Evolutionary conservation across 2,113 vertebrate genomes (phyloP), one percentile per base, ranked within the genome.

Genomic region (Gavialis gangeticus): DNA sequence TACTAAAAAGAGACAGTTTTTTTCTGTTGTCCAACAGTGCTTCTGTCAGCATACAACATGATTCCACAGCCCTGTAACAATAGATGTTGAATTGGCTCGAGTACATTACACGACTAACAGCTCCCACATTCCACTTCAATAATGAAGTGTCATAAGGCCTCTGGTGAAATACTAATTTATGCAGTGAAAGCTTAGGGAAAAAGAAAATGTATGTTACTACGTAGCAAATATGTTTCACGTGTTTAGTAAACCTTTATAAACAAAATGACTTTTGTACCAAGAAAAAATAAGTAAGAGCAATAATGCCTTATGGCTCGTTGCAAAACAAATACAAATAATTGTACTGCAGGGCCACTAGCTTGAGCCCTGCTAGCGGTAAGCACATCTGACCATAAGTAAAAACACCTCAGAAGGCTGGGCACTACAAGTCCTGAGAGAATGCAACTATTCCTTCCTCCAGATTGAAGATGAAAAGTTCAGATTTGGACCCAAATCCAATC

Each of bases 241-340:
- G 91, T 94, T 95, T 88, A 90, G 94, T 84, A 97, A 96, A 95
- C 91, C 69, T 95, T 87, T 81, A 92, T 89, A 95, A 97, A 96
- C 90, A 94, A 60, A 46, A 58, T 37, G 27, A 24, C 85, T 79
- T 80, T 73, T 77, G 77, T 28, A 57, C 82, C 87, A 60, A 34
- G 75, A 54, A 84, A 92, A 88, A 88, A 8, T 34, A 79, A 1
- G 2, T 22, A 59, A 73, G 6, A 59, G 27, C 15, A 59, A 25
- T 24, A 27, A 37, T n/a, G 58, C 30, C 34, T 30, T n/a, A 2
- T 37, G 30, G 9, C 54, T 78, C 30, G 84, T 34, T 58, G n/a
- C 54, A 12, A 34, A 87, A 87, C 0, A 0, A 0, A 0, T 1
- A 73, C 69, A 54, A 56, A 28, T 83, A 85, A 55, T 58, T 14